Evolutionary conservation across 2,888 invertebrate species (phyloP), one percentile per base, ranked within the genome.

Genomic region (Polymixis flavicincta): DNA sequence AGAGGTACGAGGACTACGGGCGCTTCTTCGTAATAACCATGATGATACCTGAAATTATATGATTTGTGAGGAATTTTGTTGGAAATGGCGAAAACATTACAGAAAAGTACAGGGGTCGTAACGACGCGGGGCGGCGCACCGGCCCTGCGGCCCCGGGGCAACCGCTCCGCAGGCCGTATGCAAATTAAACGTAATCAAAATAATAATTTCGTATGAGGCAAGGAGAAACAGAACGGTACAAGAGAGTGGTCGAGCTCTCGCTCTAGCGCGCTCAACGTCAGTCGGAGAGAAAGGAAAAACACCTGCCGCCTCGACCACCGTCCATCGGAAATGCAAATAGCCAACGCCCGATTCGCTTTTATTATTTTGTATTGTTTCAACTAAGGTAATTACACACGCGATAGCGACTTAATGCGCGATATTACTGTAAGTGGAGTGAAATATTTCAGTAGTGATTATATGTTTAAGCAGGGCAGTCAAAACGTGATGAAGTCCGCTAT

Each of bases 151-250:
- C 93, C 95, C 90, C 82, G 90, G 87, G 94, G 95, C 94, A 89
- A 88, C 87, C 89, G 89, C 89, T 91, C 91, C 93, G 89, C 92
- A 92, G 93, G 91, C 93, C 92, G 92, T 96, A 96, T 96, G 96
- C 96, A 96, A 96, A 96, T 96, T 96, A 96, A 96, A 95, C 92
- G 94, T 95, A 96, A 96, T 96, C 96, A 96, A 96, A 96, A 96
- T 96, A 96, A 96, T 95, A 94, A 96, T 96, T 96, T 94, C 88
- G 90, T 91, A 93, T 88, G 90, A 92, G 90, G 89, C 91, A 88
- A 90, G 91, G 90, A 90, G 91, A 90, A 92, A 92, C 88, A 85
- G 85, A 85, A 88, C 90, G 87, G 89, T 90, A 85, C 68, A 85
- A 84, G 83, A 86, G 83, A 80, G 84, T 73, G 71, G 76, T 77